phyloP scores from a whole-genome alignment of 2,797 vertebrate species.

The Moxostoma hubbsi region DNA sequence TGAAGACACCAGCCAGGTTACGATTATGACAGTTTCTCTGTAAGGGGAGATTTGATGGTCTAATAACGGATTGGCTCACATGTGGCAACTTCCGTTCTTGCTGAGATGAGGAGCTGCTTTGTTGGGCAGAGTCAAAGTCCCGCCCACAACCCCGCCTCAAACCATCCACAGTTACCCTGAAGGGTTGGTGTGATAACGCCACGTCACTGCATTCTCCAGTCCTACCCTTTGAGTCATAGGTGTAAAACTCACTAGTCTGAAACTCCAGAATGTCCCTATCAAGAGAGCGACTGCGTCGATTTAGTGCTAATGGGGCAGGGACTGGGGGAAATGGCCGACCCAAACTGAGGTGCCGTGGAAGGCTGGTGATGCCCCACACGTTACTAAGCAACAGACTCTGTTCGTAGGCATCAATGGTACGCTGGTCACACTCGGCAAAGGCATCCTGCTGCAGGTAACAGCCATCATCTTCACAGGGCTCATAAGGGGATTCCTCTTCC shows the following conservation, averaged over 20 bases:
- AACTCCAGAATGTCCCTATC: conserved; percentile 89
- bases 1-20: conserved; percentile 1
- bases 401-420: conserved; percentile 81
- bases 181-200: neutral
- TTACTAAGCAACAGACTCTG: conserved; percentile 81
- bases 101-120: conserved; percentile 17
- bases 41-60: conserved; percentile 58
- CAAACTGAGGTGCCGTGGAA: conserved; percentile 88
- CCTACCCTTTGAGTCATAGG: conserved; percentile 66
- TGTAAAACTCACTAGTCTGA: conserved; percentile 76
- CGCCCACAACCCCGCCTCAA: conserved; percentile 21
- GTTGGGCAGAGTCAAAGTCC: conserved; percentile 7
- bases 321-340: conserved; percentile 79
- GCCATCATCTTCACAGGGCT: conserved; percentile 84
- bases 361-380: conserved; percentile 90
- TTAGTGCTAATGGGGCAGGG: conserved; percentile 82
- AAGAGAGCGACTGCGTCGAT: conserved; percentile 90
- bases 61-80: conserved; percentile 18
- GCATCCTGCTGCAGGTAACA: conserved; percentile 88
- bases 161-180: conserved; percentile 12
- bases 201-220: conserved; percentile 45
- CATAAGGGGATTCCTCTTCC: conserved; percentile 86
- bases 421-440: conserved; percentile 87
- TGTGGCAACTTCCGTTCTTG: conserved; percentile 26
- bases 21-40: conserved; percentile 41